Evolutionary conservation across 2,888 invertebrate genomes (phyloP).

Genomic region (Drosophila lutescens): DNA sequence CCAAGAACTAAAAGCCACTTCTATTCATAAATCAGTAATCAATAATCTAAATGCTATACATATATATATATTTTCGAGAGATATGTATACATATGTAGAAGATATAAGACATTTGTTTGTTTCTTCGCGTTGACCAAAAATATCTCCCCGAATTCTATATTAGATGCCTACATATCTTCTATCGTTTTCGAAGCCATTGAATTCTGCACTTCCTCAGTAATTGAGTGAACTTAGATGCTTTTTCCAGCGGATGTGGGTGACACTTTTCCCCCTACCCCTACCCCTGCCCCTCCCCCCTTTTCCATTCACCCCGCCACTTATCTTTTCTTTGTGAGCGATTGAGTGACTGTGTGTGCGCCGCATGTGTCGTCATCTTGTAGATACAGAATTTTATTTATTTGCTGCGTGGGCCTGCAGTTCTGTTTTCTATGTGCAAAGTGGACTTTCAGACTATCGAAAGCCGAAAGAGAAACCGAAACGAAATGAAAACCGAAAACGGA

Average conservation of each 20-base stretch:
- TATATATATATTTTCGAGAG: not conserved
- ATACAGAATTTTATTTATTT: constrained; percentile 43
- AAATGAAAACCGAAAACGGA: constrained; percentile 12
- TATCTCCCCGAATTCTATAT: not conserved
- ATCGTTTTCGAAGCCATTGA: constrained; percentile 18
- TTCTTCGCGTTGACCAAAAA: not conserved
- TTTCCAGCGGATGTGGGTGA: constrained; percentile 24
- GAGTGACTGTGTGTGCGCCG: constrained; percentile 15
- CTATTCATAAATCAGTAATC: constrained; percentile 15
- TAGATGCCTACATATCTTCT: constrained; percentile 3
- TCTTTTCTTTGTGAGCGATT: constrained; percentile 15
- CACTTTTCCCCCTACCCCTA: constrained; percentile 1
- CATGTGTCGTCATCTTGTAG: constrained; percentile 51
- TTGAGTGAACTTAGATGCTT: constrained; percentile 21
- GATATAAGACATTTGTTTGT: constrained; percentile 4
- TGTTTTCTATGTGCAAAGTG: constrained; percentile 43
- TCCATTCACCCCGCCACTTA: not conserved
- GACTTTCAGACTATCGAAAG: constrained; percentile 7
- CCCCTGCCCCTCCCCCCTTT: not conserved
- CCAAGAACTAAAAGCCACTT: constrained; percentile 6
- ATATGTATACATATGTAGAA: not conserved
- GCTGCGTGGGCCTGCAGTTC: constrained; percentile 36
- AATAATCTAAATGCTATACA: constrained; percentile 9
- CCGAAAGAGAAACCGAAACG: constrained; percentile 1
- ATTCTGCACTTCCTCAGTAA: constrained; percentile 37